Conservation (phyloP, 1,140 invertebrate genomes). For the Spodoptera frugiperda region DNA sequence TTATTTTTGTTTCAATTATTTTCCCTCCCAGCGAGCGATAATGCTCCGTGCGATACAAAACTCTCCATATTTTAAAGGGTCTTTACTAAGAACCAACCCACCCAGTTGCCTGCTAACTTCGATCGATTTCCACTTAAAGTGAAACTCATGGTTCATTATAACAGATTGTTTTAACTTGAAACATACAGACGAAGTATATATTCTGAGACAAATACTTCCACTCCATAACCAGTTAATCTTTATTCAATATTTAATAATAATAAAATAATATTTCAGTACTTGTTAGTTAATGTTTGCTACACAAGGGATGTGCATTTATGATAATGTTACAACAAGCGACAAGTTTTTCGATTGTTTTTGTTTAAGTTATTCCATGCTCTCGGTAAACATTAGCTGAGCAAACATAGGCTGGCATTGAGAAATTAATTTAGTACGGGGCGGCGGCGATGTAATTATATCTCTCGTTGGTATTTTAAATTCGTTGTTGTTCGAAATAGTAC, state of each 20-base stretch:
- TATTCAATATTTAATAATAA: too few relatives aligned
- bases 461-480: background rate
- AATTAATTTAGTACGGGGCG: background rate
- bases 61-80: constrained; percentile 4
- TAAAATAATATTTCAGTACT: too few relatives aligned
- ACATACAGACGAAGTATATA: background rate
- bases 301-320: too few relatives aligned
- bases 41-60: background rate
- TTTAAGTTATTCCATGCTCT: background rate
- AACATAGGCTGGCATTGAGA: constrained; percentile 1
- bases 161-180: background rate
- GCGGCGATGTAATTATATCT: background rate
- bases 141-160: background rate
- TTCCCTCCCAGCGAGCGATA: background rate
- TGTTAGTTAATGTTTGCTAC: too few relatives aligned
- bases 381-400: background rate
- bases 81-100: background rate
- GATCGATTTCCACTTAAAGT: constrained; percentile 23
- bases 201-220: background rate
- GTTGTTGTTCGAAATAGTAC: background rate
- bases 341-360: background rate
- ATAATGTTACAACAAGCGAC: too few relatives aligned
- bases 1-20: constrained; percentile 8
- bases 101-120: background rate
- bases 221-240: too few relatives aligned